Evolutionary conservation across 2,888 invertebrate species (phyloP).

Genomic region (Lamellibrachia columna): DNA sequence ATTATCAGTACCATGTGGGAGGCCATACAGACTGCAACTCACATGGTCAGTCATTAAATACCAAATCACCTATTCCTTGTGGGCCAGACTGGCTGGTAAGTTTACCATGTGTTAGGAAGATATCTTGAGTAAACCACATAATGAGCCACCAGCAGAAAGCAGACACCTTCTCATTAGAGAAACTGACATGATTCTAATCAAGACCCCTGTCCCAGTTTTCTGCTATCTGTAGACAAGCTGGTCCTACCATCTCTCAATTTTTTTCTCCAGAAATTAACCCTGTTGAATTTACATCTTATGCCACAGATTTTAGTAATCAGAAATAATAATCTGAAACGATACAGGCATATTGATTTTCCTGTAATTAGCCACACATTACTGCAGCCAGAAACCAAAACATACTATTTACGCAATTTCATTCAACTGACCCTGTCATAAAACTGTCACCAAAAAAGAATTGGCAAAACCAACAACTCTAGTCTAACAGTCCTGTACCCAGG

Average conservation of each 20-base stretch:
- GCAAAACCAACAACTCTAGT: not conserved
- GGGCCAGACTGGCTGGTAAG: not conserved
- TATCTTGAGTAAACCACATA: conserved; percentile 4
- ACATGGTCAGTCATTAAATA: not conserved
- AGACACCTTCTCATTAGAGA: not conserved
- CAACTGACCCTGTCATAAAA: not conserved
- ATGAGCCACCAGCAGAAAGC: not conserved
- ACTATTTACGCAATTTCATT: not conserved
- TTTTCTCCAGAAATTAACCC: not conserved
- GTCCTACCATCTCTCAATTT: not conserved
- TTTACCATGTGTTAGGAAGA: not conserved
- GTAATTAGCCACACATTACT: not conserved
- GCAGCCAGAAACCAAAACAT: not conserved
- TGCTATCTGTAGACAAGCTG: not conserved
- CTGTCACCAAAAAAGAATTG: not conserved
- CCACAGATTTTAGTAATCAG: not conserved
- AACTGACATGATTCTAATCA: not conserved
- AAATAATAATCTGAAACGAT: not conserved
- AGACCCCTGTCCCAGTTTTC: not conserved
- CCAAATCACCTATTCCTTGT: not conserved
- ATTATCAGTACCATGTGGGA: conserved; percentile 3
- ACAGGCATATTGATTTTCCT: not conserved
- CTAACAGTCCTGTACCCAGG: not conserved
- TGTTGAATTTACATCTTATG: not conserved
- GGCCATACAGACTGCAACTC: not conserved